Evolutionary conservation across 2,888 invertebrate species (phyloP).

Genomic region (Pseudococcus longispinus): DNA sequence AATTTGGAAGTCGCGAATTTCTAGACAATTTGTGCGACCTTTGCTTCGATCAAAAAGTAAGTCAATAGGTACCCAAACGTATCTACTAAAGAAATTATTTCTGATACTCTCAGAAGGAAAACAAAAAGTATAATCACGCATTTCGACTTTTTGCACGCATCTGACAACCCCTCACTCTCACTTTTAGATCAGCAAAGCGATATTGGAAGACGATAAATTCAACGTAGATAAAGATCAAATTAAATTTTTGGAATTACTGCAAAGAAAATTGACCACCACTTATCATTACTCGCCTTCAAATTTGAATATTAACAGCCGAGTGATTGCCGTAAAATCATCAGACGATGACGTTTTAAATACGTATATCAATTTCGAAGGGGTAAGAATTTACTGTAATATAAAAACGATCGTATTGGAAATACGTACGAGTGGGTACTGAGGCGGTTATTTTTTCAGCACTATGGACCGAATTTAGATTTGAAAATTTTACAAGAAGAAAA

Average conservation of each 20-base stretch:
- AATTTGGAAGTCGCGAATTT: conserved; percentile 47
- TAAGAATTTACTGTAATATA: conserved; percentile 9
- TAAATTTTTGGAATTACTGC: conserved; percentile 47
- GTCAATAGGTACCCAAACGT: too few relatives aligned
- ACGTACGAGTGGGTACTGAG: not conserved
- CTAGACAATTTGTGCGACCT: not conserved
- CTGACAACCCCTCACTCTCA: not conserved
- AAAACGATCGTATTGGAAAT: not conserved
- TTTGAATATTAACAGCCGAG: conserved; percentile 14
- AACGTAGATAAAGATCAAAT: not conserved
- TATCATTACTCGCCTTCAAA: conserved; percentile 17
- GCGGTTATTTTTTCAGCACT: conserved; percentile 48
- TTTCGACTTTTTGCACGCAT: not conserved
- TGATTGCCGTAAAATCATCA: conserved; percentile 34
- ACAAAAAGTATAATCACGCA: not conserved
- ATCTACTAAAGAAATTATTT: too few relatives aligned
- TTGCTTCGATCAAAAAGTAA: conserved; percentile 51
- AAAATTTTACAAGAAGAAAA: conserved; percentile 55
- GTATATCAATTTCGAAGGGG: conserved; percentile 58
- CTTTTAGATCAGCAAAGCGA: not conserved
- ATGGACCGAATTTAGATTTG: conserved; percentile 56
- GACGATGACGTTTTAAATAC: conserved; percentile 54
- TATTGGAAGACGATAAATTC: not conserved
- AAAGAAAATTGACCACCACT: conserved; percentile 19
- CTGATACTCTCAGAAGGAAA: not conserved